Base-by-base conservation (phyloP, 2,797 vertebrate species). In the Pseudochirops corinnae region DNA sequence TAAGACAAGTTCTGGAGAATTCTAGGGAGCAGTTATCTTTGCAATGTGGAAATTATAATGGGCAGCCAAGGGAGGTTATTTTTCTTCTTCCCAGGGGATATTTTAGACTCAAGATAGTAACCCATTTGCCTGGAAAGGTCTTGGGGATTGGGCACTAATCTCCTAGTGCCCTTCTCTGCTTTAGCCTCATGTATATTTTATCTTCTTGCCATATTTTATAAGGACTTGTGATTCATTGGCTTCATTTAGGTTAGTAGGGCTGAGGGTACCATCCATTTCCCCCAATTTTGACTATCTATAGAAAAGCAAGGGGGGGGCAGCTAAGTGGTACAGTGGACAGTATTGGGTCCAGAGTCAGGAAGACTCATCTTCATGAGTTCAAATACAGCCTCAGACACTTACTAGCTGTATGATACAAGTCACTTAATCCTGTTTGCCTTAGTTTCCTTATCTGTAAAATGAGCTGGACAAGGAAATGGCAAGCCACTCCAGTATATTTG, bases 201-300 rank as follows among this genome's bases (percentile, higher is more conserved):
- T 82, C n/a, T 94, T 95, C n/a, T 93, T 57, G 16, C 14, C 31
- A 21, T 91, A 56, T 91, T 67, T 94, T 24, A 28, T 91, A 82
- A 94, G 24, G 24, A 92, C 91, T 56, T 93, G 55, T 93, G 90
- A 50, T 39, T 93, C 90, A 55, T 1, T 60, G 93, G 92, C 52
- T 93, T 67, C 91, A 56, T 92, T 94, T 46, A 46, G 53, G 33
- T 67, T 46, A 82, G 3, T 29, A 93, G 50, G 33, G 90, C 96
- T 94, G 92, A 95, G 95, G 90, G 4, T 21, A 46, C 39, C 93
- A 90, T 91, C 92, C 11, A 56, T 12, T 92, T 60, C 11, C 56
- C 33, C 60, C 91, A 62, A 52, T 14, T 93, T 82, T 97, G 62
- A 92, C 21, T 39, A 91, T 33, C 24, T 82, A 46, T 46, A 82